phyloP scores from a whole-genome alignment of 37 sponge, comb jelly and placozoan species.

The Diacarnus erythraeanus region DNA sequence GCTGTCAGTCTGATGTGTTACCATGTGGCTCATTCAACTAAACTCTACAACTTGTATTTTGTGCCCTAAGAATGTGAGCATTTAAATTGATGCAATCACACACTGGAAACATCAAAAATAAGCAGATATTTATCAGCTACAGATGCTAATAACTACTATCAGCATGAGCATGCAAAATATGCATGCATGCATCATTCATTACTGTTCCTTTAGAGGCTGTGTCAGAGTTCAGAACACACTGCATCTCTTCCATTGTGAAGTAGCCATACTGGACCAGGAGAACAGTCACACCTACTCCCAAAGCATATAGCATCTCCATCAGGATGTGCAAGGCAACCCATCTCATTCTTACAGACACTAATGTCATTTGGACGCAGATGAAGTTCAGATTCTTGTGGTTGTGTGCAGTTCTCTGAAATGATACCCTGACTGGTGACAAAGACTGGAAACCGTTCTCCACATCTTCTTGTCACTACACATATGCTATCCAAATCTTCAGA shows the following conservation, averaged over 20 bases:
- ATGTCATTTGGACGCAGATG: not conserved
- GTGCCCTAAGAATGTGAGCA: no score
- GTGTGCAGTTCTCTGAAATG: conserved; percentile 2
- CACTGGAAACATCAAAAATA: no score
- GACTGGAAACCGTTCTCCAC: not conserved
- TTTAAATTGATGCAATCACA: no score
- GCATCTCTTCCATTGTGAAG: not conserved
- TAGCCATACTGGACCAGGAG: conserved; percentile 3
- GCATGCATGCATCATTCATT: no score
- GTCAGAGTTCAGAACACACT: not conserved
- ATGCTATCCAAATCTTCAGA: not conserved
- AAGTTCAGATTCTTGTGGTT: not conserved
- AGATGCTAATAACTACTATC: no score
- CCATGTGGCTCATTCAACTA: no score
- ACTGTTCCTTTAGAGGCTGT: no score
- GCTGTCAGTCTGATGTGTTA: no score
- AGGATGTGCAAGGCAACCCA: not conserved
- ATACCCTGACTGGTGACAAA: not conserved
- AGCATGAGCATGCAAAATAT: no score
- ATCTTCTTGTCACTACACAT: not conserved
- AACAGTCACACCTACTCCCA: not conserved
- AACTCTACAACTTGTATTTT: no score
- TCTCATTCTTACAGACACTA: not conserved
- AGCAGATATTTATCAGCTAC: no score
- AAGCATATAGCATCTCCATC: not conserved